Base-by-base conservation (phyloP, 2,888 invertebrate species). In the Philereme vetulata region DNA sequence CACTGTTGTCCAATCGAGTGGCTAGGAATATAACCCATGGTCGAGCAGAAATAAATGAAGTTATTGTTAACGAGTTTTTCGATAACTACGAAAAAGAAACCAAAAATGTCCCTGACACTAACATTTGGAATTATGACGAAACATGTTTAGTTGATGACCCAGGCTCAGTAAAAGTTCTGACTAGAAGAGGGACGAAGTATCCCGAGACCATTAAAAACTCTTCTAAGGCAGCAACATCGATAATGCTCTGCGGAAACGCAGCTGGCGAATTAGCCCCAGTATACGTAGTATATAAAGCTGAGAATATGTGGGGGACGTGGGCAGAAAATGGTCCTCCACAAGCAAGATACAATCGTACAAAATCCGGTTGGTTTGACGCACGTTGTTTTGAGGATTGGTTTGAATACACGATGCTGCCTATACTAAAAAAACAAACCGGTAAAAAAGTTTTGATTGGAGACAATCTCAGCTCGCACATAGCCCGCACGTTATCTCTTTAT, bases 331-430 rank as follows among this genome's bases (percentile, higher is more conserved):
- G 60, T 5, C 61, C 61, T 32, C 34, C 10, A 35, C 8, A 50
- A 11, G 49, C 56, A n/a, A 45, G 64, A 21, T 61, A 61, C 48
- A 64, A 64, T 38, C 46, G 63, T 32, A 60, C 51, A 34, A 56
- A 64, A 48, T 64, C 63, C 4, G 60, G 63, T 5, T 64, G 63
- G 63, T 64, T 64, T 35, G 63, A 64, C 48, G 51, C 60, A 10
- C 46, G 53, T 35, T 60, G 36, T 42, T 42, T 42, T 45, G 32
- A 32, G 6, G 57, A 48, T 47, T 51, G 40, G 44, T 42, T 42
- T 9, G 4, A 6, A 4, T 8, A 9, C 8, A 6, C 8, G 4
- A 42, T 42, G 42, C 42, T 42, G 4, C 42, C 42, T 4, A 42
- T 42, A 6, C n/a, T 9, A 42, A 42, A 42, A 8, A 42, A 42